Conservation (phyloP, 2,113 vertebrate genomes). For the Australoheros scitulus region DNA sequence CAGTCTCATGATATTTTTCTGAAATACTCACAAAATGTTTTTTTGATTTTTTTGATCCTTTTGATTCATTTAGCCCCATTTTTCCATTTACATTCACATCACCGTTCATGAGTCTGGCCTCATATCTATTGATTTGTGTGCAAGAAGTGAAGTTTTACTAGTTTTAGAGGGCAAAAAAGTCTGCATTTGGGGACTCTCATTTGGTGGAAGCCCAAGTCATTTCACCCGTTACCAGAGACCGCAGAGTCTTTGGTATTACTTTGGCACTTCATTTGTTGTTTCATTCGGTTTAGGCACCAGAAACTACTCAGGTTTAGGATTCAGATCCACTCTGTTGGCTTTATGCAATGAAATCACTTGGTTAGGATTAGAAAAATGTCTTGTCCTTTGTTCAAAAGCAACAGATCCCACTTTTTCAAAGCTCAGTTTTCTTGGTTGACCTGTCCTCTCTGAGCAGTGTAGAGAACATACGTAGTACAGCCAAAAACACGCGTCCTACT, state of each 20-base stretch:
- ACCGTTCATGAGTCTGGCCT: background rate
- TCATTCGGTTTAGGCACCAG: background rate
- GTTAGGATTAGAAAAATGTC: fast-evolving
- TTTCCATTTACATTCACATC: background rate
- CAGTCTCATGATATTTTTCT: background rate
- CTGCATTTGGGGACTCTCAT: background rate
- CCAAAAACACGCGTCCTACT: background rate
- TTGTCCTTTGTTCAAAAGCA: background rate
- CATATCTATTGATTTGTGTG: background rate
- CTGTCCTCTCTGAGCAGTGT: background rate
- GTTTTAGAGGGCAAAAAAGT: background rate
- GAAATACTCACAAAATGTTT: background rate
- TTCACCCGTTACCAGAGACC: background rate
- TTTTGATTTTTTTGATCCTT: background rate
- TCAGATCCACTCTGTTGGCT: background rate
- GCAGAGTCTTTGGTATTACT: background rate
- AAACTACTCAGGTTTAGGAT: background rate
- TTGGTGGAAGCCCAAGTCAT: background rate
- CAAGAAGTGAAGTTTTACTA: background rate
- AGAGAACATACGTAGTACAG: background rate
- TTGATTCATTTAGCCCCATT: background rate
- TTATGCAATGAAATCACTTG: background rate
- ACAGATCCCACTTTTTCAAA: background rate
- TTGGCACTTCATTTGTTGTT: background rate
- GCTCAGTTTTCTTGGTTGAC: background rate